These are phyloP conservation scores for Chirona hameri DNA, from an alignment of 2,888 invertebrate genomes.

Conservation along the genomic window DNA sequence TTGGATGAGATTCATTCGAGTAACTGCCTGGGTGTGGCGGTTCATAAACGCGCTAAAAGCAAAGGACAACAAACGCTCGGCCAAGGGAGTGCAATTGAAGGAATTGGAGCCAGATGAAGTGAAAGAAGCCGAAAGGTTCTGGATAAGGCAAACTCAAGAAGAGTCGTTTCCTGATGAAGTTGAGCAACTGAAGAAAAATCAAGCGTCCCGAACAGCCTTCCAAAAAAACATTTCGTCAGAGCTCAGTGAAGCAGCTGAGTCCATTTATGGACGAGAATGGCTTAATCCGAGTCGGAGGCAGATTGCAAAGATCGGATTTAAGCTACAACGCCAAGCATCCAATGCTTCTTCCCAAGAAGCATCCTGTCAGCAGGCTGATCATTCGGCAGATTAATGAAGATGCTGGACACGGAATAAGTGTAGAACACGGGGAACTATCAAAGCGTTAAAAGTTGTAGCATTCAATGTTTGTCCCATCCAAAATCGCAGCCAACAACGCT, in stretches of 20 bases:
- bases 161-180: background rate
- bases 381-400: background rate
- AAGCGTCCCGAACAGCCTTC: background rate
- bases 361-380: background rate
- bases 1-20: background rate
- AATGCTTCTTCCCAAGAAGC: background rate
- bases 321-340: background rate
- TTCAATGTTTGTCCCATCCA: too few species aligned
- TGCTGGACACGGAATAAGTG: background rate
- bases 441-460: too few species aligned
- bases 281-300: background rate
- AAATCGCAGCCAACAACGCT: too few species aligned
- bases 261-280: background rate
- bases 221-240: background rate
- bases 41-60: background rate
- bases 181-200: background rate
- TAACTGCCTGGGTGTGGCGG: background rate
- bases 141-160: background rate
- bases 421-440: too few species aligned
- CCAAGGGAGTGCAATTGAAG: background rate
- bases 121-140: background rate
- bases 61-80: background rate
- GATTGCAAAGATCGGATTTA: background rate
- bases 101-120: background rate
- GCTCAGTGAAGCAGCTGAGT: background rate